phyloP scores from a whole-genome alignment of 2,797 vertebrate genomes.

The Hippocampus kuda region DNA sequence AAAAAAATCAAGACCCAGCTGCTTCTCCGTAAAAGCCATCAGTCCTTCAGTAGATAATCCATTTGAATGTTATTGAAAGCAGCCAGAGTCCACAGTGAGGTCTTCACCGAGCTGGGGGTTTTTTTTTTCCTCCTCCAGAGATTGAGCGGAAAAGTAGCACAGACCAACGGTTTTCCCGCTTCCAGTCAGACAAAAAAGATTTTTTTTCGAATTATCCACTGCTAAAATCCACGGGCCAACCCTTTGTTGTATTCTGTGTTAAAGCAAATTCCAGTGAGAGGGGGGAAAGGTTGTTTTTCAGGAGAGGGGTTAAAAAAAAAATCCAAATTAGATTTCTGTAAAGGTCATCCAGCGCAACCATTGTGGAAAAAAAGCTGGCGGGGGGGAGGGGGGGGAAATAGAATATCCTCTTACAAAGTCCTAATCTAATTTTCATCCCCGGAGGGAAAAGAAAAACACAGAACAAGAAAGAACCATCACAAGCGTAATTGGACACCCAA shows the following conservation, averaged over 20 bases:
- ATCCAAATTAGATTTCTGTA: conserved; percentile 69
- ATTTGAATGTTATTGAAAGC: conserved; percentile 42
- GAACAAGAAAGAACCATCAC: conserved; percentile 78
- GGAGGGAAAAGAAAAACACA: conserved; percentile 75
- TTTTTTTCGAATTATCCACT: conserved; percentile 37
- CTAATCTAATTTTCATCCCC: conserved; percentile 74
- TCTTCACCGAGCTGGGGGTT: conserved; percentile 35
- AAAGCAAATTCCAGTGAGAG: conserved; percentile 39
- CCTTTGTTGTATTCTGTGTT: conserved; percentile 33
- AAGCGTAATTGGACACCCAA: conserved; percentile 76
- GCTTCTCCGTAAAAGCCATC: conserved; percentile 32
- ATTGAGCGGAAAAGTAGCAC: conserved; percentile 3
- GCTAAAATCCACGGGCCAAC: conserved; percentile 56
- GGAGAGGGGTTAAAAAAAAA: conserved; percentile 40
- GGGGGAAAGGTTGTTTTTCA: conserved; percentile 42
- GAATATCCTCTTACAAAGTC: conserved; percentile 69
- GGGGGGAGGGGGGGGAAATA: conserved; percentile 53
- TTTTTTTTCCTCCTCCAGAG: conserved; percentile 12
- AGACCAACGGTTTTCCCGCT: conserved; percentile 27
- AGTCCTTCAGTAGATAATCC: conserved; percentile 43
- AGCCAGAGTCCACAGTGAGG: conserved; percentile 42
- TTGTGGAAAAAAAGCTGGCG: conserved; percentile 50
- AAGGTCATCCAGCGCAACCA: conserved; percentile 68
- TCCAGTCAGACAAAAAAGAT: conserved; percentile 23
- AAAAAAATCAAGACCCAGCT: conserved; percentile 29